phyloP scores from a whole-genome alignment of 1,140 invertebrate species.

The Lamellibrachia luymesi region DNA sequence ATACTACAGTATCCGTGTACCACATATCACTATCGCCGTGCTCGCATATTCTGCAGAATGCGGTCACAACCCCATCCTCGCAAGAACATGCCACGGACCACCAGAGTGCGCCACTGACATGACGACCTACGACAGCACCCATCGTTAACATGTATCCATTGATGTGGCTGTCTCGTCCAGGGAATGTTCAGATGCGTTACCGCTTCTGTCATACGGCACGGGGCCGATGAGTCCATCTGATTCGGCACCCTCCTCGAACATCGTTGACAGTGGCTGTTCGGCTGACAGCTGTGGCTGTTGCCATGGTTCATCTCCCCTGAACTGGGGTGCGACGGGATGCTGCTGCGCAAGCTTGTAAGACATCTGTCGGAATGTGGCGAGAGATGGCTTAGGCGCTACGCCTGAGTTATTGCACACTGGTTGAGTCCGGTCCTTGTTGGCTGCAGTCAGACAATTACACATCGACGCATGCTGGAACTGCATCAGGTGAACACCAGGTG shows the following conservation, averaged over 20 bases:
- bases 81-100: neutral
- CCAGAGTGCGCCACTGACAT: neutral
- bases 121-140: neutral
- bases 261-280: constrained; percentile 22
- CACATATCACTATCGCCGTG: neutral
- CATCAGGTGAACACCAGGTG: constrained; percentile 9
- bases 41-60: neutral
- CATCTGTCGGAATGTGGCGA: constrained; percentile 64
- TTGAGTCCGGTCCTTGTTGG: neutral
- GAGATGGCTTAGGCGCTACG: constrained; percentile 61
- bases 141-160: neutral
- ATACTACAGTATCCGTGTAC: neutral
- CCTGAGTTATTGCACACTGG: constrained; percentile 51
- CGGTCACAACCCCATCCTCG: neutral
- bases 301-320: constrained; percentile 41
- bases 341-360: constrained; percentile 77
- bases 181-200: neutral
- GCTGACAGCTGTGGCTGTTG: neutral
- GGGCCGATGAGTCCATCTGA: neutral
- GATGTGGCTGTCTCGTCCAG: neutral
- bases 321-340: constrained; percentile 61
- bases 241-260: constrained; percentile 25
- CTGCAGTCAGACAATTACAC: neutral
- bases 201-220: neutral
- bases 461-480: constrained; percentile 1